phyloP scores from a whole-genome alignment of 1,140 invertebrate species.

The Meteorus sp. region DNA sequence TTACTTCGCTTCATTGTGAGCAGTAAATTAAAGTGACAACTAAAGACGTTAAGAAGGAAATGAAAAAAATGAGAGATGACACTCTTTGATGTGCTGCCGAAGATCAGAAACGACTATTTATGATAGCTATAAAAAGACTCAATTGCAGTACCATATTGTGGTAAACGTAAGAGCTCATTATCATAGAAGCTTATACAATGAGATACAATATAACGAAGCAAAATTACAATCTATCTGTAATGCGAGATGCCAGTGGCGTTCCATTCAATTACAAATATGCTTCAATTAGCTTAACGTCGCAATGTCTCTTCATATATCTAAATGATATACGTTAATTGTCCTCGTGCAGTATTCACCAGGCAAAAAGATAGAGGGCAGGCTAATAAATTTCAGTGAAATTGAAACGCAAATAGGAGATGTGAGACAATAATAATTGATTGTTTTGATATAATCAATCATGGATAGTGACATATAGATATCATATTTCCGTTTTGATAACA shows the following conservation, averaged over 20 bases:
- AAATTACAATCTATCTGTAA: not conserved
- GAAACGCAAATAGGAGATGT: not conserved
- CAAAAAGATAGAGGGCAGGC: not conserved
- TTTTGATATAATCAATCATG: conserved; percentile 2
- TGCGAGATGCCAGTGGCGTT: conserved; percentile 2
- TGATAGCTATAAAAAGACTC: no score
- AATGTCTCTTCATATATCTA: conserved; percentile 4
- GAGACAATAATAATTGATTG: not conserved
- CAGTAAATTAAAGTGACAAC: not conserved
- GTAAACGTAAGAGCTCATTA: not conserved
- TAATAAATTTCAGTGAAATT: not conserved
- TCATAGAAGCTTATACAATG: not conserved
- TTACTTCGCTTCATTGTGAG: not conserved
- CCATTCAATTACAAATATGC: conserved; percentile 16
- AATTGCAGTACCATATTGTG: not conserved
- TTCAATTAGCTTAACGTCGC: conserved; percentile 17
- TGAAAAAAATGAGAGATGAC: not conserved
- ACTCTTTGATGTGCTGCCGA: conserved; percentile 14
- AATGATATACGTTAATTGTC: conserved; percentile 23
- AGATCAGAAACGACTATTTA: not conserved
- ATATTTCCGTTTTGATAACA: conserved; percentile 1
- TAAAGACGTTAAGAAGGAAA: not conserved
- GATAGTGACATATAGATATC: conserved; percentile 7
- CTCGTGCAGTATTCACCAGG: not conserved
- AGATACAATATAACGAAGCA: not conserved